A percentile compares a stretch with the other conserved stretches of the same genome.
These are phyloP conservation scores for Hoplostethus mediterraneus DNA, from an alignment of 2,797 vertebrate species.

Conservation along the genomic window DNA sequence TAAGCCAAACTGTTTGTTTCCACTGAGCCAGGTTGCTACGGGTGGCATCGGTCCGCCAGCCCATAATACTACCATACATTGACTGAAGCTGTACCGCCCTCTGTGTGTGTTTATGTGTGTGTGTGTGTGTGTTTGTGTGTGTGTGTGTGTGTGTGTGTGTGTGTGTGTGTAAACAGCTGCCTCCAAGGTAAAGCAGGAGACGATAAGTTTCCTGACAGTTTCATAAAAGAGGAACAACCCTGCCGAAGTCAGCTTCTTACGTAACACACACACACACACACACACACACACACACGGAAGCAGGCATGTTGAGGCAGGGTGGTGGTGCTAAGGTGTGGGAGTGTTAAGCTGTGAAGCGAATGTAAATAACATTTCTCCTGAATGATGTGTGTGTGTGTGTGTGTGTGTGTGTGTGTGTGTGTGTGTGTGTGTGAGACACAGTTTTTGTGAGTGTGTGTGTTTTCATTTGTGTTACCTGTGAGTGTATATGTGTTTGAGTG, in stretches of 20 bases:
- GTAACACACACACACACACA: neutral
- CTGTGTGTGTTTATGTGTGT: neutral
- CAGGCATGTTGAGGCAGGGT: slow-evolving; percentile 37
- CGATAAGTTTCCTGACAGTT: neutral
- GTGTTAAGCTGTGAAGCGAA: neutral
- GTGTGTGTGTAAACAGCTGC: neutral
- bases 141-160: neutral
- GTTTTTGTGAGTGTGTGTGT: neutral
- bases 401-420: neutral
- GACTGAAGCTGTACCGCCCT: neutral
- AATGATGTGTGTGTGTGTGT: neutral
- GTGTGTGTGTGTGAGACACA: neutral
- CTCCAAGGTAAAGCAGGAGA: slow-evolving; percentile 1
- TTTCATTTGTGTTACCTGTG: neutral
- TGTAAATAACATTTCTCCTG: neutral
- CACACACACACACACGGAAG: neutral
- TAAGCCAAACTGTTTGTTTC: neutral
- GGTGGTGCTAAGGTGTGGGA: slow-evolving; percentile 29
- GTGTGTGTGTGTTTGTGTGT: neutral
- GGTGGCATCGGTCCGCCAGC: neutral
- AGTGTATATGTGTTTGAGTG: slow-evolving; percentile 6
- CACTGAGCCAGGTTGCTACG: neutral
- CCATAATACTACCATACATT: neutral
- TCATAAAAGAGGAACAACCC: neutral
- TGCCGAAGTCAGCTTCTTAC: slow-evolving; percentile 6